Base-by-base conservation (phyloP, 2,113 vertebrate species). In the Andinoacara biseriatus region DNA sequence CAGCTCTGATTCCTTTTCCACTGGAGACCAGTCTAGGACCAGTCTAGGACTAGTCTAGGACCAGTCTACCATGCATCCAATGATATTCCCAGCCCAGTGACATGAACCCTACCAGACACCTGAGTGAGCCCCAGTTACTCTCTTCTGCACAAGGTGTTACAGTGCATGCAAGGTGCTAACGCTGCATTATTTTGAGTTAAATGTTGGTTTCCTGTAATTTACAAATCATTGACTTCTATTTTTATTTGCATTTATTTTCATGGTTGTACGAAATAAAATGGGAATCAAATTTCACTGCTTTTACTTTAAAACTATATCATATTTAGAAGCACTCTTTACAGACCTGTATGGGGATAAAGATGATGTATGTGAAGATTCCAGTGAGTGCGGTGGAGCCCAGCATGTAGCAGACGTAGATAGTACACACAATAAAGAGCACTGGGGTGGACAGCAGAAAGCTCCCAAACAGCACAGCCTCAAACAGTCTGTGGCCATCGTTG, bases 311-410 rank as follows among this genome's bases (percentile, higher is more conserved):
- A 0, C 26, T 67, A 67, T 26, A 22, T 67, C 0, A 67, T 22
- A 10, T 67, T 65, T 26, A 67, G 26, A 40, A 46, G 22, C 10
- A 67, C 46, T 17, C 5, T 14, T 22, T 22, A 49, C 72, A 22
- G 86, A 97, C 97, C 96, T 97, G 96, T 40, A 96, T 0, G 1
- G 95, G 96, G 26, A 96, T 67, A 62, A 96, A 96, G 58, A 96
- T 5, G 57, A 94, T 0, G 80, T 94, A 97, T 33, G 87, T 84
- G 1, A 78, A 5, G 62, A 96, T 84, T 54, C 96, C 96, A 1
- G 94, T 86, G 60, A 97, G 93, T 2, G 96, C 95, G 0, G 96
- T 96, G 79, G 91, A 91, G 49, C 96, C 96, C 74, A 97, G 90
- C 33, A 96, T 91, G 67, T 89, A 85, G 86, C 95, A 96, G 38